These are phyloP conservation scores for Dryobotodes eremita DNA, from an alignment of 2,888 invertebrate species.

Conservation along the genomic window DNA sequence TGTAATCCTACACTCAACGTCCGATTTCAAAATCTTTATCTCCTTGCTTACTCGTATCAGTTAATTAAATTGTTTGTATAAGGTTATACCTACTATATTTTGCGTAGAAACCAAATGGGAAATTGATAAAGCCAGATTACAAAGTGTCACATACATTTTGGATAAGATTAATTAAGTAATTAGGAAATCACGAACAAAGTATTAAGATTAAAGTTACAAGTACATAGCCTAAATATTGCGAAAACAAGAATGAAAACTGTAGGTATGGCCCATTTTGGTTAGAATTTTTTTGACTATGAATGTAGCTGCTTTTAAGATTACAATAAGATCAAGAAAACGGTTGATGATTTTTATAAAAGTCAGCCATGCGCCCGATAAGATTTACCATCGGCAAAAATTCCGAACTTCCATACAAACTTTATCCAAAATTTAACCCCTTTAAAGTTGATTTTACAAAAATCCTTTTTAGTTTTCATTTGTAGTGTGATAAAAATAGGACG, in stretches of 20 bases:
- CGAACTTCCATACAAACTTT: not conserved
- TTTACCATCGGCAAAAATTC: not conserved
- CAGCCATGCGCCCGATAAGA: not conserved
- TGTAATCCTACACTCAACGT: not conserved
- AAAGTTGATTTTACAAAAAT: too few relatives aligned
- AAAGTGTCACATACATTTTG: not conserved
- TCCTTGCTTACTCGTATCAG: too few relatives aligned
- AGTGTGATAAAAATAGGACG: too few relatives aligned
- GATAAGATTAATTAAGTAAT: slow-evolving; percentile 30
- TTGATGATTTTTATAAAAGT: not conserved
- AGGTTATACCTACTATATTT: not conserved
- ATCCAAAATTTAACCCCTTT: too few relatives aligned
- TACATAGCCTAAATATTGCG: slow-evolving; percentile 6
- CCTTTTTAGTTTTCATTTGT: too few relatives aligned
- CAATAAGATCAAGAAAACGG: slow-evolving; percentile 13
- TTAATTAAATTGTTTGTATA: not conserved
- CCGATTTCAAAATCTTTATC: not conserved
- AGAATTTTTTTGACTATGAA: not conserved
- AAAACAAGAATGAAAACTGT: slow-evolving; percentile 7
- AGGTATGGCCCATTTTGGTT: not conserved
- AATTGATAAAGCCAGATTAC: not conserved
- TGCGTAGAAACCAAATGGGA: slow-evolving; percentile 9
- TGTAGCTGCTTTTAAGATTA: not conserved
- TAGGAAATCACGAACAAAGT: slow-evolving; percentile 16
- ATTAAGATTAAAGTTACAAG: slow-evolving; percentile 26